A percentile compares a stretch with the other conserved stretches of the same genome.
Evolutionary conservation across 2,888 invertebrate species (phyloP).

Genomic region (Athalia cordata): DNA sequence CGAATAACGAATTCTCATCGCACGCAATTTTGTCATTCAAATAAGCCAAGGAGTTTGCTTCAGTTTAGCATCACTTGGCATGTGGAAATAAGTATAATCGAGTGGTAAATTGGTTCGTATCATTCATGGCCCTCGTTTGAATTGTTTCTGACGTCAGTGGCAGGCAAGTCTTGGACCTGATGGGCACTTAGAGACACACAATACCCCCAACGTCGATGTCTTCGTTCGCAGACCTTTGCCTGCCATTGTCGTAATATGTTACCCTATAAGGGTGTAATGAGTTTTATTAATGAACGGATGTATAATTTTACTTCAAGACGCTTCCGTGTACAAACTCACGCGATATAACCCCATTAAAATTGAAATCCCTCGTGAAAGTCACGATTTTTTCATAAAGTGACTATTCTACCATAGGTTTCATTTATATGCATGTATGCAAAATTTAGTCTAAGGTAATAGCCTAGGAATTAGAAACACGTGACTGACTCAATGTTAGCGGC

Average conservation of each 20-base stretch:
- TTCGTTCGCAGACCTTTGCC: conserved; percentile 44
- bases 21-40: too few species aligned
- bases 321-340: too few species aligned
- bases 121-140: conserved; percentile 32
- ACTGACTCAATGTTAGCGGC: conserved; percentile 7
- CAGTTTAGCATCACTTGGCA: neutral
- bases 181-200: conserved; percentile 54
- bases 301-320: too few species aligned
- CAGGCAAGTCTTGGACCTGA: conserved; percentile 52
- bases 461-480: conserved; percentile 39
- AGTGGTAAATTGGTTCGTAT: conserved; percentile 24
- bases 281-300: neutral
- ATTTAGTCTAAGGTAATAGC: conserved; percentile 42
- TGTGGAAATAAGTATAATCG: neutral
- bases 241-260: conserved; percentile 29
- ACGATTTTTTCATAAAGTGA: too few species aligned
- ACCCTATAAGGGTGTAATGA: conserved; percentile 11
- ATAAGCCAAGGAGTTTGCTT: too few species aligned
- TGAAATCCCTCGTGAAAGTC: too few species aligned
- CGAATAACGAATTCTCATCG: too few species aligned
- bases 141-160: conserved; percentile 45
- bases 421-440: neutral
- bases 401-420: neutral
- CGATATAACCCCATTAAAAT: too few species aligned
- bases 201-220: conserved; percentile 47